Evolutionary conservation across 2,113 vertebrate genomes (phyloP).

Genomic region (Pelecanus crispus): DNA sequence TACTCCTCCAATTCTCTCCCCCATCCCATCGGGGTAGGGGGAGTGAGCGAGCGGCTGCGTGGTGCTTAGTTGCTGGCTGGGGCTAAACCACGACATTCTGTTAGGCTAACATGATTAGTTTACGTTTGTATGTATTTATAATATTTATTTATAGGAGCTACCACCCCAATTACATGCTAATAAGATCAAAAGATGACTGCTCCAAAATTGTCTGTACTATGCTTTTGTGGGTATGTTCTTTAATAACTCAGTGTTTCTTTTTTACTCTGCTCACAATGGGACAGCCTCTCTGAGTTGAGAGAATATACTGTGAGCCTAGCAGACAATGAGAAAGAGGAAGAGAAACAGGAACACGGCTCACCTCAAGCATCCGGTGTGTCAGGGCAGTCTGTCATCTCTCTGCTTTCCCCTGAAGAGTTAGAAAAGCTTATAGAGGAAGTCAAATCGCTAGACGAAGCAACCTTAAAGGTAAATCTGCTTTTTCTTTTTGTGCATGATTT

Average conservation of each 20-base stretch:
- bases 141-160: background rate
- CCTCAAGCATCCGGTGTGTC: constrained; percentile 36
- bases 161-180: background rate
- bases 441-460: constrained; percentile 80
- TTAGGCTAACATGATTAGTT: background rate
- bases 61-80: no score
- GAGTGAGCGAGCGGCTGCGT: no score
- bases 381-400: constrained; percentile 85
- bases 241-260: background rate
- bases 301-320: constrained; percentile 74
- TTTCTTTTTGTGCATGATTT: background rate
- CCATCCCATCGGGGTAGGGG: no score
- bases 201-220: background rate
- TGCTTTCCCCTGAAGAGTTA: constrained; percentile 83
- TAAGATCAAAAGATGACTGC: background rate
- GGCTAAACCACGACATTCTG: no score
- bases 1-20: no score
- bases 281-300: constrained; percentile 85
- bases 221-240: background rate
- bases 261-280: background rate
- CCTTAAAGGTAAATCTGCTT: constrained; percentile 78
- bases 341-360: background rate
- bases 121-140: background rate
- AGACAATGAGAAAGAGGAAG: constrained; percentile 51
- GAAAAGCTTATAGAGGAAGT: constrained; percentile 86